A percentile compares a stretch with the other conserved stretches of the same genome.
Conservation (phyloP, 1,140 invertebrate species). For the Helicorthomorpha holstii region DNA sequence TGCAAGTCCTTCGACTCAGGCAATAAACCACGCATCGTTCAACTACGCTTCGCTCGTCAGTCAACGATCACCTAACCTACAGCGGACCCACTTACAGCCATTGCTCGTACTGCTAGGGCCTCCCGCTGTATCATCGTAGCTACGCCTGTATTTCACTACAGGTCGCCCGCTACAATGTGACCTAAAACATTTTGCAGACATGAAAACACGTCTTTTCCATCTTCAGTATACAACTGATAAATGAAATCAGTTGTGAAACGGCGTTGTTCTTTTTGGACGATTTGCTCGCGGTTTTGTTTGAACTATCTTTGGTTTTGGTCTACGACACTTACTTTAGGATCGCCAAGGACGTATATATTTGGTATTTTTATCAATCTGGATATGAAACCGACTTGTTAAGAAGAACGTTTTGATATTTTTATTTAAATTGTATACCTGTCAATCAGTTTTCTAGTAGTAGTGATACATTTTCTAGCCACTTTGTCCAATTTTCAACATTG, state of each 20-base stretch:
- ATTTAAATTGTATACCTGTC: slow-evolving; percentile 33
- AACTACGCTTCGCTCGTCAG: too few relatives aligned
- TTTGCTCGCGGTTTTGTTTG: too few relatives aligned
- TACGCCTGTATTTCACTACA: too few relatives aligned
- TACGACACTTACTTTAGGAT: slow-evolving; percentile 77
- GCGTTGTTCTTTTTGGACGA: too few relatives aligned
- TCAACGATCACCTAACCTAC: too few relatives aligned
- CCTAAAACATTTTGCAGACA: slow-evolving; percentile 87
- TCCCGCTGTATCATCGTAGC: too few relatives aligned
- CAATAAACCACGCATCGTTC: too few relatives aligned
- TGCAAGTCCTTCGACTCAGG: too few relatives aligned
- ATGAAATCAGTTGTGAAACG: slow-evolving; percentile 97
- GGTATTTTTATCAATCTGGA: slow-evolving; percentile 53
- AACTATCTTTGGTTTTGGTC: slow-evolving; percentile 23
- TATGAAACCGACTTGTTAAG: not conserved
- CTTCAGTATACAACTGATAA: slow-evolving; percentile 82
- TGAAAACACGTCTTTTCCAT: slow-evolving; percentile 89
- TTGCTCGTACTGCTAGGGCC: too few relatives aligned
- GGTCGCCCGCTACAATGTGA: too few relatives aligned
- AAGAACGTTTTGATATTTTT: not conserved
- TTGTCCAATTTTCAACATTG: slow-evolving; percentile 73
- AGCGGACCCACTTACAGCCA: too few relatives aligned
- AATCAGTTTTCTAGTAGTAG: slow-evolving; percentile 61
- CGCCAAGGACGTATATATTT: slow-evolving; percentile 76
- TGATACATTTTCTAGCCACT: slow-evolving; percentile 69